Evolutionary conservation across 1,140 invertebrate species (phyloP).

Genomic region (Drosophila lacertosa): DNA sequence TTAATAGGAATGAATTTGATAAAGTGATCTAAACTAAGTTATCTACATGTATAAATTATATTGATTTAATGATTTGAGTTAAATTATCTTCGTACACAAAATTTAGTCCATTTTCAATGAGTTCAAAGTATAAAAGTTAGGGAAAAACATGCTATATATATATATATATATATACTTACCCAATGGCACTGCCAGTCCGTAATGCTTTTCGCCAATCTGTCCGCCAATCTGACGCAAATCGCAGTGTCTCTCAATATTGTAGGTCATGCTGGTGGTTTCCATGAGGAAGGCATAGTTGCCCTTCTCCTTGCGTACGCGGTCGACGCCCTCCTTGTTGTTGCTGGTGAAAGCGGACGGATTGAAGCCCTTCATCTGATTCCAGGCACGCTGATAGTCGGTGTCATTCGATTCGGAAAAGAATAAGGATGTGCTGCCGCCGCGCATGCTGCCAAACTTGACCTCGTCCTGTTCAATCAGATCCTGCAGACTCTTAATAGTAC

Average conservation of each 20-base stretch:
- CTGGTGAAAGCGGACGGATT: conserved; percentile 92
- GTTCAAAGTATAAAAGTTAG: too few relatives aligned
- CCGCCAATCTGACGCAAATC: conserved; percentile 91
- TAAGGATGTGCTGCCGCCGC: conserved; percentile 89
- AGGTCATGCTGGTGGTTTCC: conserved; percentile 93
- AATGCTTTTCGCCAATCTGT: conserved; percentile 92
- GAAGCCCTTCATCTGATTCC: conserved; percentile 92
- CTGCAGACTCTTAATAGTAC: conserved; percentile 92
- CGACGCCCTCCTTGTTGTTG: conserved; percentile 92
- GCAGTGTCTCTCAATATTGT: conserved; percentile 90
- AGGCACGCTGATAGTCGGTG: conserved; percentile 89
- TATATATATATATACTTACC: conserved; percentile 84
- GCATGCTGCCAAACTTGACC: conserved; percentile 93
- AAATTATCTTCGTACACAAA: too few relatives aligned
- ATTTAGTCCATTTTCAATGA: too few relatives aligned
- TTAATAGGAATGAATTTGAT: too few relatives aligned
- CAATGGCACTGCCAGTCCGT: conserved; percentile 91
- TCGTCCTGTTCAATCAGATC: conserved; percentile 94
- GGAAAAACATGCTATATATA: too few relatives aligned
- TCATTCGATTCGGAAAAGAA: conserved; percentile 87
- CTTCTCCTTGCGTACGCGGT: conserved; percentile 89
- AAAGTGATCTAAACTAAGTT: too few relatives aligned
- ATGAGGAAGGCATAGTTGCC: conserved; percentile 92
- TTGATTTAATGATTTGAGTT: too few relatives aligned
- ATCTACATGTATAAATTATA: neutral